Base-by-base conservation (phyloP, 2,113 vertebrate genomes). In the Zosterops lateralis region DNA sequence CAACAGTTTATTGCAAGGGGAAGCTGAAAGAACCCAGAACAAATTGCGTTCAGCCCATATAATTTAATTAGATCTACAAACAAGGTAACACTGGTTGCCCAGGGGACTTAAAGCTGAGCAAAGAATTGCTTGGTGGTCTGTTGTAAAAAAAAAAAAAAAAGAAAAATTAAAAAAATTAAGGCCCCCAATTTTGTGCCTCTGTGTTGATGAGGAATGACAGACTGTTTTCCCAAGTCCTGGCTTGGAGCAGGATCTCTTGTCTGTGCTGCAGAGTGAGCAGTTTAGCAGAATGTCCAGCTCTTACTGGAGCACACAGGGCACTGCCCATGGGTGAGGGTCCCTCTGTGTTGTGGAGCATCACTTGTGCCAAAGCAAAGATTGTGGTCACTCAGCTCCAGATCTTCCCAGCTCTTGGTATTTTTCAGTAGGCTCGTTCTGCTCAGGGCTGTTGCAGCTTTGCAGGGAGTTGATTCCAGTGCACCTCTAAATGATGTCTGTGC, bases 21-120 rank as follows among this genome's bases (percentile, higher is more conserved):
- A 96, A 97, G 94, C 95, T 91, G 93, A 94, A 93, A 94, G 94
- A 96, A 92, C 90, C 93, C 95, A 94, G 96, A 96, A 96, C 94
- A 97, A 97, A 97, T 97, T 97, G 95, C 2, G 2, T 97, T 95
- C 93, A 96, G 95, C 92, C 83, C 86, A 93, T 97, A 97, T 96
- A 97, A 96, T 96, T 96, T 97, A 97, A 97, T 96, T 96, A 96
- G 95, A 95, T 92, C 96, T 96, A 97, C 96, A 96, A 96, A 97
- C 96, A 96, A 95, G 96, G 95, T 97, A 97, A 96, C 94, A 96
- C 94, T 96, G 93, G 68, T 97, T 96, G 95, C 96, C 96, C 93
- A 95, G 77, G 95, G 96, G 96, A 97, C 42, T 95, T 94, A 83
- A 92, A 88, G 91, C 90, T 74, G 78, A 53, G 45, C 68, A 74